Evolutionary conservation across 2,888 invertebrate genomes (phyloP).

Genomic region (Eristalinus aeneus): DNA sequence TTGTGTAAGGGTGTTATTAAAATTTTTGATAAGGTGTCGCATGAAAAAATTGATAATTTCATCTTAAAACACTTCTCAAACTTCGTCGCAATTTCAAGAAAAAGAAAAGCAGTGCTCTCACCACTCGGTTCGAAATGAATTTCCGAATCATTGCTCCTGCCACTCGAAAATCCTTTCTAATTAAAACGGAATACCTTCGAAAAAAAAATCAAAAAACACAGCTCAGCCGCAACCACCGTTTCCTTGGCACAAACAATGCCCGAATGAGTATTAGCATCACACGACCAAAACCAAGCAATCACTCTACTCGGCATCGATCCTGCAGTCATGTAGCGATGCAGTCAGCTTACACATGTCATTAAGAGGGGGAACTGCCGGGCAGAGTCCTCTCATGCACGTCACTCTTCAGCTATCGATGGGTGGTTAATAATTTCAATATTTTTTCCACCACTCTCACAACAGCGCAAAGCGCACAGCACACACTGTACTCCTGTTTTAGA

Average conservation of each 20-base stretch:
- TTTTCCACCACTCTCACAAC: background rate
- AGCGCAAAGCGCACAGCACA: background rate
- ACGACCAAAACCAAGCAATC: background rate
- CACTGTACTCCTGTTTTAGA: conserved; percentile 31
- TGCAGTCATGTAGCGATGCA: background rate
- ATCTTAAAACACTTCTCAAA: no score
- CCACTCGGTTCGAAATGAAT: conserved; percentile 33
- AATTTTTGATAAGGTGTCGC: no score
- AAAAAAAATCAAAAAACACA: conserved; percentile 4
- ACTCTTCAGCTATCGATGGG: conserved; percentile 47
- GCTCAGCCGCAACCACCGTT: conserved; percentile 18
- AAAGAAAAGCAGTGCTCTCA: background rate
- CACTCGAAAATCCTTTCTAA: conserved; percentile 12
- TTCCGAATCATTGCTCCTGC: conserved; percentile 1
- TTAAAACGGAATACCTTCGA: conserved; percentile 3
- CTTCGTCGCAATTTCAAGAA: no score
- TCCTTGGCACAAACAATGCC: conserved; percentile 24
- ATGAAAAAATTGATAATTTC: no score
- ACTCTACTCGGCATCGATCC: background rate
- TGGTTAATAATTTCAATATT: conserved; percentile 63
- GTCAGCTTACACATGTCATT: conserved; percentile 23
- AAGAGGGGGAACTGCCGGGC: background rate
- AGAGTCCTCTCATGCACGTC: background rate
- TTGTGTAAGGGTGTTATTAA: no score
- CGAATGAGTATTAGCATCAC: conserved; percentile 5